phyloP scores from a whole-genome alignment of 2,888 invertebrate species.

The Carpatolechia fugitivella region DNA sequence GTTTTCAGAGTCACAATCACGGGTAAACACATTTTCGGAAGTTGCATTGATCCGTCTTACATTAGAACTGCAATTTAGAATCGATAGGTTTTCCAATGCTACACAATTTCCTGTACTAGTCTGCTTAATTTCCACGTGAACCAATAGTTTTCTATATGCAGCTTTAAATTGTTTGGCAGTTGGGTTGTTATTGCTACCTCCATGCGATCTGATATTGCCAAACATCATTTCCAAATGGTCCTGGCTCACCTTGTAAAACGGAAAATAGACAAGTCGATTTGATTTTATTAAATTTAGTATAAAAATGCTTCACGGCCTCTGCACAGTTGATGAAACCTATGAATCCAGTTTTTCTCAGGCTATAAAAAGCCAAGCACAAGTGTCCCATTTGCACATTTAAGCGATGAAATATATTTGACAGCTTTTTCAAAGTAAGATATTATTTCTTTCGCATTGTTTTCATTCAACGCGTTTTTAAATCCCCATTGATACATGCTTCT shows the following conservation, averaged over 20 bases:
- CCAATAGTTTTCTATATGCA: neutral
- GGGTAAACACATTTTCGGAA: neutral
- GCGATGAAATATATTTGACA: neutral
- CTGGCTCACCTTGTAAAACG: neutral
- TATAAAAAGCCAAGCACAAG: neutral
- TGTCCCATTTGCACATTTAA: neutral
- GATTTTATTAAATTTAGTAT: neutral
- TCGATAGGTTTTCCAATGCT: neutral
- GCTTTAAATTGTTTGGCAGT: neutral
- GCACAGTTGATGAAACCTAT: neutral
- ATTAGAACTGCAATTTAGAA: neutral
- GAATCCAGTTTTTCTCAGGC: neutral
- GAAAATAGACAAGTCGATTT: neutral
- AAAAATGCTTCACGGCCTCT: neutral
- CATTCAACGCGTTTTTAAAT: slow-evolving; percentile 18
- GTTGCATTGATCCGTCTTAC: neutral
- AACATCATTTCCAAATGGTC: neutral
- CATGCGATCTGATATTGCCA: neutral
- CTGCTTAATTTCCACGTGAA: neutral
- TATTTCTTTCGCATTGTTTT: slow-evolving; percentile 11
- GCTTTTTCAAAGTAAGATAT: neutral
- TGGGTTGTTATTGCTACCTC: neutral
- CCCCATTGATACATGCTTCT: slow-evolving; percentile 16
- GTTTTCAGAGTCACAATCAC: neutral
- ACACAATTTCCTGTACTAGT: neutral